phyloP scores from a whole-genome alignment of 2,888 invertebrate genomes.

The Dascillus cervinus region DNA sequence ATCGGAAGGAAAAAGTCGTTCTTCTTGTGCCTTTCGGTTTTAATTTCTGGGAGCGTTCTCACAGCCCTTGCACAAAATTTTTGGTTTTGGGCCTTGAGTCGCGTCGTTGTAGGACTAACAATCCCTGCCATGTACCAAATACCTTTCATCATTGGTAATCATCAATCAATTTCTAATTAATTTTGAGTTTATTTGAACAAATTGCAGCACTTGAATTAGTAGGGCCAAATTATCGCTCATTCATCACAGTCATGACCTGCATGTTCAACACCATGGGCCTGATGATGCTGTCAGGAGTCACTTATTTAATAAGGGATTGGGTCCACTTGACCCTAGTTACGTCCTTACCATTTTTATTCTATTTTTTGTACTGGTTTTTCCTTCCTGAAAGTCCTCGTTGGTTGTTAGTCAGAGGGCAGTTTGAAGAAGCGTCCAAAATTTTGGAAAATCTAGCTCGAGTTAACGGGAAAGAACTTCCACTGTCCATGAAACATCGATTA shows the following conservation, averaged over 20 bases:
- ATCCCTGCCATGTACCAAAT: slow-evolving; percentile 91
- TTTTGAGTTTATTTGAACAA: no score
- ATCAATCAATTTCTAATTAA: slow-evolving; percentile 5
- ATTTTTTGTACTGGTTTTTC: slow-evolving; percentile 78
- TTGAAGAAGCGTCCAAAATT: slow-evolving; percentile 74
- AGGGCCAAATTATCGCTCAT: slow-evolving; percentile 84
- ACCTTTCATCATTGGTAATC: slow-evolving; percentile 89
- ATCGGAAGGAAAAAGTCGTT: slow-evolving; percentile 80
- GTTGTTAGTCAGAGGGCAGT: slow-evolving; percentile 45
- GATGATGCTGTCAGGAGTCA: slow-evolving; percentile 74
- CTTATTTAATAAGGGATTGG: slow-evolving; percentile 81
- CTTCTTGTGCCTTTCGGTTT: slow-evolving; percentile 75
- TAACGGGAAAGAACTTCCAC: slow-evolving; percentile 69
- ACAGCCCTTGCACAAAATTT: slow-evolving; percentile 73
- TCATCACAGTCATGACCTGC: slow-evolving; percentile 88
- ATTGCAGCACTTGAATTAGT: slow-evolving; percentile 80
- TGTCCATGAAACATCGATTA: slow-evolving; percentile 62
- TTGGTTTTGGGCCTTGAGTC: slow-evolving; percentile 75
- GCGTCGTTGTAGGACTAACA: slow-evolving; percentile 79
- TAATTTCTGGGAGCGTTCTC: slow-evolving; percentile 70
- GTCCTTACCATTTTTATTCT: slow-evolving; percentile 76
- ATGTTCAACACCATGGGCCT: slow-evolving; percentile 84
- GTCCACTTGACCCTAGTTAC: slow-evolving; percentile 70
- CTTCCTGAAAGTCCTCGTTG: slow-evolving; percentile 85
- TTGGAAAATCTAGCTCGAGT: slow-evolving; percentile 69